Evolutionary conservation across 64 coral and sea anemone genomes (phyloP).

Genomic region (Porites australiensis): DNA sequence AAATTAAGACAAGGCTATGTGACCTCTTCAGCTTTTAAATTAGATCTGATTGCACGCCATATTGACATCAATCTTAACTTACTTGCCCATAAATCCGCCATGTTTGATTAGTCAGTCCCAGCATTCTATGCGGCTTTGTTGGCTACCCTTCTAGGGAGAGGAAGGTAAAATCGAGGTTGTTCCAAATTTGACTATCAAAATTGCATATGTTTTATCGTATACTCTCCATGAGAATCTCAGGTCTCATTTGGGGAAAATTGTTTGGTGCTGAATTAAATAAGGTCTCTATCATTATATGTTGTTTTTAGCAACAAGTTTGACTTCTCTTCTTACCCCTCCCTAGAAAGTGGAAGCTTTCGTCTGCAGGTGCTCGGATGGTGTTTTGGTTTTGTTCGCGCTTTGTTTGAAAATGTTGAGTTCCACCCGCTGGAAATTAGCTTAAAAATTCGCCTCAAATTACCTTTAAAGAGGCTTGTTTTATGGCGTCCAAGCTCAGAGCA

Average conservation of each 20-base stretch:
- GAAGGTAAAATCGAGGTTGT: neutral
- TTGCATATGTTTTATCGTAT: neutral
- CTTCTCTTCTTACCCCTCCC: neutral
- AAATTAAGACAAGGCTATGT: too few relatives aligned
- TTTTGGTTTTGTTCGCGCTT: constrained; percentile 33
- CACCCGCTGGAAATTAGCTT: constrained; percentile 19
- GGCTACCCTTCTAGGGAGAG: neutral
- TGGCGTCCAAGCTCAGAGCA: constrained; percentile 37
- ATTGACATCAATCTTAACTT: neutral
- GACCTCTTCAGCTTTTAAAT: too few relatives aligned
- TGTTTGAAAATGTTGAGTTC: constrained; percentile 58
- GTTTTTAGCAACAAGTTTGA: neutral
- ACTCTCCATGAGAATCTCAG: neutral
- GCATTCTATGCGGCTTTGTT: neutral
- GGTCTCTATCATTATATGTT: neutral
- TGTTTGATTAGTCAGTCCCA: neutral
- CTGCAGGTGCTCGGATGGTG: constrained; percentile 8
- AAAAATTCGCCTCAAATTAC: constrained; percentile 37
- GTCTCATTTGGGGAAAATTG: neutral
- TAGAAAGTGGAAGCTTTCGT: neutral
- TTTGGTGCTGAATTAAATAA: neutral
- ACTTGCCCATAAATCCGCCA: neutral
- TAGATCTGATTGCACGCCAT: too few relatives aligned
- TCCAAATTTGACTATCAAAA: neutral
- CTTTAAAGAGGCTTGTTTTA: constrained; percentile 21